Conservation (phyloP, 1,140 invertebrate species). For the Bombus sylvicola region DNA sequence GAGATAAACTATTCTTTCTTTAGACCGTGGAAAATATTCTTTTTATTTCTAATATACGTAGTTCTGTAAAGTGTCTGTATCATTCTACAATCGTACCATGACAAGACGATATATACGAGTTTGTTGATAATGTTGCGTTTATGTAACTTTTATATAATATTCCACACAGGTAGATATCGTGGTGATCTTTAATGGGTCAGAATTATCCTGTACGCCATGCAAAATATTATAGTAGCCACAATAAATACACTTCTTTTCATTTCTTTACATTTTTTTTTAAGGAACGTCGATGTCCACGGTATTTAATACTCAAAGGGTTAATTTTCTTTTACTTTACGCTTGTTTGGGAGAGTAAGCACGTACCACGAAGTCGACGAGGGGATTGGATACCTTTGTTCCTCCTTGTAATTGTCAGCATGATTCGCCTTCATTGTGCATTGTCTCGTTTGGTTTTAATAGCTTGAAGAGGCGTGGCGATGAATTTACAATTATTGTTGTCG, state of each 20-base stretch:
- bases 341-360: not conserved
- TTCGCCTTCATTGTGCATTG: not conserved
- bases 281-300: not conserved
- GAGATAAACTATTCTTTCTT: too few species aligned
- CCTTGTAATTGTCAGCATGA: not conserved
- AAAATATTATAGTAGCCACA: too few species aligned
- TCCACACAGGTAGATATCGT: too few species aligned
- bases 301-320: not conserved
- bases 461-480: not conserved
- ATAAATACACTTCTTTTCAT: too few species aligned
- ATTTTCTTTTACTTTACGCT: not conserved
- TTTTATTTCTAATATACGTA: too few species aligned
- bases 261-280: not conserved
- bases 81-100: not conserved
- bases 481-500: not conserved
- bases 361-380: slow-evolving; percentile 1
- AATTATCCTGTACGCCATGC: too few species aligned
- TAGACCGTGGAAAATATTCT: too few species aligned
- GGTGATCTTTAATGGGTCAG: too few species aligned
- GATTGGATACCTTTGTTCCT: not conserved
- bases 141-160: not conserved
- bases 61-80: too few species aligned
- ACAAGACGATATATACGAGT: not conserved
- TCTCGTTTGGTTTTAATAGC: not conserved
- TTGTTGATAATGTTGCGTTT: not conserved